Percentiles rank a stretch among this genome's conserved stretches.
These are phyloP conservation scores for Allophyes oxyacanthae DNA, from an alignment of 2,888 invertebrate species.

Conservation along the genomic window DNA sequence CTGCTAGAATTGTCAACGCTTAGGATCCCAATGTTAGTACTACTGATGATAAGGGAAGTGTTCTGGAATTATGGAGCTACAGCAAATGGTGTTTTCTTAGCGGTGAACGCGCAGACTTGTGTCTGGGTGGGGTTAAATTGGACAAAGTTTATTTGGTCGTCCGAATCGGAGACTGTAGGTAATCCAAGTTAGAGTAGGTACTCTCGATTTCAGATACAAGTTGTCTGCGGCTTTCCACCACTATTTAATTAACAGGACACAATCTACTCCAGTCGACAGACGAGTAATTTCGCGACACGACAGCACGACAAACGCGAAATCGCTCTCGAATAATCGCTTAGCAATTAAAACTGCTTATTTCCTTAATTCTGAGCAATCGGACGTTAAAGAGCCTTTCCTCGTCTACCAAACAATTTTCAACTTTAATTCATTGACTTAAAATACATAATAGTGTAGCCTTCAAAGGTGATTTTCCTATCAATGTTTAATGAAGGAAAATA, in stretches of 20 bases:
- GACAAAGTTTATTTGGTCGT: too few relatives aligned
- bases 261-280: slow-evolving; percentile 28
- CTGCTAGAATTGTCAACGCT: too few relatives aligned
- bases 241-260: slow-evolving; percentile 20
- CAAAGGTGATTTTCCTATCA: slow-evolving; percentile 58
- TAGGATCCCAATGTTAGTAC: too few relatives aligned
- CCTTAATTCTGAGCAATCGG: slow-evolving; percentile 85
- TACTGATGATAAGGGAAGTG: too few relatives aligned
- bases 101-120: too few relatives aligned
- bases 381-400: slow-evolving; percentile 72
- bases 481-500: slow-evolving; percentile 52
- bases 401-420: slow-evolving; percentile 39
- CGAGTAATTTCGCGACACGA: slow-evolving; percentile 60
- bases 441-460: slow-evolving; percentile 20
- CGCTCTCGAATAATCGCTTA: slow-evolving; percentile 79
- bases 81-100: too few relatives aligned
- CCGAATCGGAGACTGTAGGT: too few relatives aligned
- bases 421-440: slow-evolving; percentile 39
- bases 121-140: too few relatives aligned
- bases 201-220: too few relatives aligned
- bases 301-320: slow-evolving; percentile 68
- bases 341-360: slow-evolving; percentile 88
- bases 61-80: too few relatives aligned
- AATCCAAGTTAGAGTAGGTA: too few relatives aligned
- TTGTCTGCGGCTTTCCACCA: too few relatives aligned